A percentile compares a stretch with the other conserved stretches of the same genome.
Conservation (phyloP, 2,888 invertebrate genomes). For the Carpatolechia fugitivella region DNA sequence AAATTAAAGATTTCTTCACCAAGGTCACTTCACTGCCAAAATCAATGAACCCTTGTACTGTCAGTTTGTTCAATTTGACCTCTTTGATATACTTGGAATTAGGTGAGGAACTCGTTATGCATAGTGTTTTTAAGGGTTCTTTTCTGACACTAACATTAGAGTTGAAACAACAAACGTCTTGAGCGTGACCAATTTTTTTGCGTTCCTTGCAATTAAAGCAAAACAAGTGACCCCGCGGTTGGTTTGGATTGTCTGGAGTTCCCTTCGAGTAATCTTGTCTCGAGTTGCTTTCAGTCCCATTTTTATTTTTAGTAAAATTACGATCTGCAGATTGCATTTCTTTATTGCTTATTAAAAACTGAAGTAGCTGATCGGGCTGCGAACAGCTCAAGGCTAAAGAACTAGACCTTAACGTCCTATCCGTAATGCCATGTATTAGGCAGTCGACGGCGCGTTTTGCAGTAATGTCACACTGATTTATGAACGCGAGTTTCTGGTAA, state of each 20-base stretch:
- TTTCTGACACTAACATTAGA: not conserved
- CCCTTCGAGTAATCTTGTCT: too few relatives aligned
- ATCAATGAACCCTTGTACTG: constrained; percentile 12
- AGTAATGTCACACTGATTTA: not conserved
- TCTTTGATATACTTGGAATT: constrained; percentile 13
- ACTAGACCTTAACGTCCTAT: not conserved
- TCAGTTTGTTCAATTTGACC: constrained; percentile 3
- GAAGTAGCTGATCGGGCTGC: not conserved
- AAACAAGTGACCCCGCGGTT: not conserved
- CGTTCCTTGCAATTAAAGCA: constrained; percentile 28
- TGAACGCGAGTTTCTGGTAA: not conserved
- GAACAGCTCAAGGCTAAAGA: not conserved
- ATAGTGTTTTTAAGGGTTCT: constrained; percentile 9
- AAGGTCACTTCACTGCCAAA: constrained; percentile 19
- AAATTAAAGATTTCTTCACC: not conserved
- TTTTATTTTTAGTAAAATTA: not conserved
- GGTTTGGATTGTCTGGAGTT: too few relatives aligned
- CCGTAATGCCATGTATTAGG: not conserved
- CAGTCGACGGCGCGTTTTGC: not conserved
- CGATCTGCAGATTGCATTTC: not conserved
- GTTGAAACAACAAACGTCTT: constrained; percentile 13
- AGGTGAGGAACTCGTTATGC: constrained; percentile 10
- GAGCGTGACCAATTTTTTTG: constrained; percentile 17
- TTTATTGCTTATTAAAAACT: not conserved
- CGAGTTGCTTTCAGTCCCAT: not conserved